phyloP scores from a whole-genome alignment of 2,888 invertebrate species.

The Drosophila longiperda region DNA sequence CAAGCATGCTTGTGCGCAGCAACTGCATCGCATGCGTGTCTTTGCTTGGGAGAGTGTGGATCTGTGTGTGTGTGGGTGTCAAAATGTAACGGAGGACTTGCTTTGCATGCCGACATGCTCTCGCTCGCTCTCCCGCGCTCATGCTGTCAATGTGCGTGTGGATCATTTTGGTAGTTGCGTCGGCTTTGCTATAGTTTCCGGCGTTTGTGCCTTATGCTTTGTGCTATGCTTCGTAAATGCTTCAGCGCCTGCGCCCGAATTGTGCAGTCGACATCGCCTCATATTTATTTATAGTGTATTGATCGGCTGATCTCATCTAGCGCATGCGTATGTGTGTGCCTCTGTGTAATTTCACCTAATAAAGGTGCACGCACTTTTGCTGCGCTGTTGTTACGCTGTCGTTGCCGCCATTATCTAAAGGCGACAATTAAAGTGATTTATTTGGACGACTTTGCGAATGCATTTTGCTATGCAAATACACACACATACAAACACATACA shows the following conservation, averaged over 20 bases:
- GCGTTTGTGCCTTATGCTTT: neutral
- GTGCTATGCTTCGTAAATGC: conserved; percentile 10
- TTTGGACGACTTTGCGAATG: conserved; percentile 48
- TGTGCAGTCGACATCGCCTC: conserved; percentile 11
- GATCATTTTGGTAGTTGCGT: conserved; percentile 9
- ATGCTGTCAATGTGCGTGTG: conserved; percentile 15
- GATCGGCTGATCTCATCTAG: conserved; percentile 47
- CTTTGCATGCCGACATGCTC: conserved; percentile 26
- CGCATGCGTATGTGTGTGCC: neutral
- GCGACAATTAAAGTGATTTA: conserved; percentile 74
- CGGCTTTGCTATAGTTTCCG: conserved; percentile 12
- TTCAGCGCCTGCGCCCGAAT: conserved; percentile 30
- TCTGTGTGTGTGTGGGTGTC: conserved; percentile 28
- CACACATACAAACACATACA: conserved; percentile 4
- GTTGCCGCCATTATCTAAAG: conserved; percentile 52
- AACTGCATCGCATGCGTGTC: conserved; percentile 1
- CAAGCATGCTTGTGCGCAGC: conserved; percentile 53
- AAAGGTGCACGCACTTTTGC: conserved; percentile 50
- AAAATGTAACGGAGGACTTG: conserved; percentile 37
- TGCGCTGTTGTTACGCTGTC: neutral
- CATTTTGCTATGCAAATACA: conserved; percentile 62
- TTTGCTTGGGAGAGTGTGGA: neutral
- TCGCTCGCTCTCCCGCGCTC: neutral
- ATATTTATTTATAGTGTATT: conserved; percentile 49
- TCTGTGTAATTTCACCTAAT: conserved; percentile 52